Percentiles rank a stretch among this genome's conserved stretches.
These are phyloP conservation scores for Adoxophyes honmai DNA, from an alignment of 1,140 invertebrate species.

Conservation along the genomic window DNA sequence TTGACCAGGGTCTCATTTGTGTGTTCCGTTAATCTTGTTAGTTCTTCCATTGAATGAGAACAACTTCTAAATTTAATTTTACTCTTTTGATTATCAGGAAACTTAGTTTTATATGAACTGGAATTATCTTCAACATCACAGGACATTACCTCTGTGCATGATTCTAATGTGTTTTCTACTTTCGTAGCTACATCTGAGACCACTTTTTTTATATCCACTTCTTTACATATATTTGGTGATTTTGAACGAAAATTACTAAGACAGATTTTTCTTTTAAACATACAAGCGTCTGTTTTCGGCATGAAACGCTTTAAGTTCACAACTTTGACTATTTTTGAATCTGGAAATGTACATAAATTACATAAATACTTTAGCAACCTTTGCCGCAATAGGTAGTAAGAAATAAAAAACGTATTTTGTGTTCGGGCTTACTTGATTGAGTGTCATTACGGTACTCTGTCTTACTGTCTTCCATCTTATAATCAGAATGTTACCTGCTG, in stretches of 20 bases:
- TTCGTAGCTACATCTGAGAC: no score
- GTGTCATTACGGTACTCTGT: no score
- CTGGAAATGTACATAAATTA: not conserved
- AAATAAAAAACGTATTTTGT: no score
- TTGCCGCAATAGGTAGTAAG: no score
- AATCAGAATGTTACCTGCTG: no score
- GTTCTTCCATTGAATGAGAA: not conserved
- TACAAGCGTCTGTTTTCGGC: not conserved
- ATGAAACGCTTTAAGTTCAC: not conserved
- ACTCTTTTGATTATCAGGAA: not conserved
- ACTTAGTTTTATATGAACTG: not conserved
- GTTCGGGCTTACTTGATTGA: no score
- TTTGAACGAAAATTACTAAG: not conserved
- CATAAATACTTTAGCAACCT: no score
- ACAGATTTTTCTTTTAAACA: not conserved
- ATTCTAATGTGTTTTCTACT: no score
- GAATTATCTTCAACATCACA: not conserved
- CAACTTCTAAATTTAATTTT: constrained; percentile 1
- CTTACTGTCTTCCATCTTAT: no score
- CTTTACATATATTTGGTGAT: not conserved
- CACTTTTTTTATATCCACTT: not conserved
- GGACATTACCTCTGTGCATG: no score
- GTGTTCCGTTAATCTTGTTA: not conserved
- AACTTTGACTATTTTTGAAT: not conserved
- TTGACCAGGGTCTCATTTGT: constrained; percentile 29